Base-by-base conservation (phyloP, 2,797 vertebrate species). In the Sebastes miniatus region DNA sequence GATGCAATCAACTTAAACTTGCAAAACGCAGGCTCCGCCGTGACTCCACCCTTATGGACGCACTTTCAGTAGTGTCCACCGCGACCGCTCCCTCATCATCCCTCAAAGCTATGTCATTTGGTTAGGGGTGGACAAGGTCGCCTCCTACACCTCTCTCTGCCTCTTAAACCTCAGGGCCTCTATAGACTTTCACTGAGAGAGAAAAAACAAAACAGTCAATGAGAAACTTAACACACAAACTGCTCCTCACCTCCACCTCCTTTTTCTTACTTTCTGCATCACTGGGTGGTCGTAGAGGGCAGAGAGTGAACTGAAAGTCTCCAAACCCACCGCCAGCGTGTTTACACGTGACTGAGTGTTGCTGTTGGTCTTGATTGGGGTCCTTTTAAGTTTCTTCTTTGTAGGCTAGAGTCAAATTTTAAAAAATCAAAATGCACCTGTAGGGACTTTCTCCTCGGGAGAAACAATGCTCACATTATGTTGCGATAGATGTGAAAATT, bases 141-240 rank as follows among this genome's bases (percentile, higher is more conserved):
- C 76, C 77, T 87, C 76, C 80, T 68, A 43, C 77, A 77, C 83
- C 85, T 88, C 74, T 87, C 86, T 92, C 91, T 92, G 91, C 94
- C 94, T 95, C 92, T 85, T 87, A 91, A 94, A 95, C 93, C 95
- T 96, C 96, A 96, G 95, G 95, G 94, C 94, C 94, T 95, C 91
- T 83, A 91, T 59, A 88, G 92, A 93, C 89, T 93, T 88, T 88
- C 73, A 71, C 84, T 80, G 84, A 89, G 88, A 89, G 87, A 87
- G 72, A 87, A 73, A 84, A 80, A 39, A 39, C 36, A 39, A 87
- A 80, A 4, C 65, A 80, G 69, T 80, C 59, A 66, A 79, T 68
- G 59, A 83, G 52, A 86, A 72, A 85, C 75, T 76, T 50, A 56
- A 70, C 24, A 88, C 54, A 76, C 57, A 87, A 73, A 84, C 81